Evolutionary conservation across 2,888 invertebrate genomes (phyloP).

Genomic region (Sinodicranocentrus sp.): DNA sequence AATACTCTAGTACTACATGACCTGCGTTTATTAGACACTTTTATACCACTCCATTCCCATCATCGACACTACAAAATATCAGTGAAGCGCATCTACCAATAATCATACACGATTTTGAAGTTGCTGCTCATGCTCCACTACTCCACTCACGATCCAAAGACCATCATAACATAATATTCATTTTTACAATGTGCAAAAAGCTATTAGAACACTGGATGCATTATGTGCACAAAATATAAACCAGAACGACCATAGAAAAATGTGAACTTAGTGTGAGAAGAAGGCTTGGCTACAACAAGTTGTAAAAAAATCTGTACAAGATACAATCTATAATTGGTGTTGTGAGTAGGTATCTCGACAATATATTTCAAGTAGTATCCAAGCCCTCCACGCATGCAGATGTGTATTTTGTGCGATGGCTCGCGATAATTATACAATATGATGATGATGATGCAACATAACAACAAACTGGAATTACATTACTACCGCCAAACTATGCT

Average conservation of each 20-base stretch:
- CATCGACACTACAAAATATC: no score
- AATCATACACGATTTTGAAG: no score
- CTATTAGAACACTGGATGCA: constrained; percentile 5
- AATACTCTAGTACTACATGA: no score
- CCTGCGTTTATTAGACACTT: no score
- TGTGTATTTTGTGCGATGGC: neutral
- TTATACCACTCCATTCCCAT: no score
- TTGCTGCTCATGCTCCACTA: no score
- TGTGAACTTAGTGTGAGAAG: no score
- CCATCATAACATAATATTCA: neutral
- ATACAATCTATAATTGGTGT: constrained; percentile 5
- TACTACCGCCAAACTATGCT: constrained; percentile 2
- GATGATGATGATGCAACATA: constrained; percentile 28
- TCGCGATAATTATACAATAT: neutral
- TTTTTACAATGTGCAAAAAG: constrained; percentile 17
- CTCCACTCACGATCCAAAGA: no score
- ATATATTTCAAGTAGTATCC: neutral
- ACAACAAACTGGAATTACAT: constrained; percentile 23
- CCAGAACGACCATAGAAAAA: no score
- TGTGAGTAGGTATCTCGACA: neutral
- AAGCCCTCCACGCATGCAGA: neutral
- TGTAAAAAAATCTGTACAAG: neutral
- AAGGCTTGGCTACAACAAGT: neutral
- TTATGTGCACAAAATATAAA: no score
- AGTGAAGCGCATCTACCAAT: no score